These are phyloP conservation scores for Lasioglossum vierecki DNA, from an alignment of 2,888 invertebrate species.

Conservation along the genomic window DNA sequence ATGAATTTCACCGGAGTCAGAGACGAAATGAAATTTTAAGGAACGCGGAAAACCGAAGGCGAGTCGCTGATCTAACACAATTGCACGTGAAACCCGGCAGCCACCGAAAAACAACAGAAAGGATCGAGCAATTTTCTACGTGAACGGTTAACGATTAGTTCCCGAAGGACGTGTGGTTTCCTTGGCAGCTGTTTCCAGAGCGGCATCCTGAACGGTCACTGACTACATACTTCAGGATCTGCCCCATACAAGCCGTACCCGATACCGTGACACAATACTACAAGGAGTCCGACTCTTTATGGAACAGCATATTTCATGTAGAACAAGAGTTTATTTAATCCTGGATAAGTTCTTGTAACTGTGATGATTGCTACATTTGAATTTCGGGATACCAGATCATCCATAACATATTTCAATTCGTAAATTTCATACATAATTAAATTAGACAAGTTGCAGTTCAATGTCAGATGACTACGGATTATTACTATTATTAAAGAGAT, in stretches of 20 bases:
- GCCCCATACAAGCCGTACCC: background rate
- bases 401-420: background rate
- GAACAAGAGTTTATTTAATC: background rate
- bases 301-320: background rate
- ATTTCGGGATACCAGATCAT: background rate
- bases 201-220: slow-evolving; percentile 20
- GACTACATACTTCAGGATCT: slow-evolving; percentile 17
- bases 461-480: no score
- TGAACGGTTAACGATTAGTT: slow-evolving; percentile 60
- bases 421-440: background rate
- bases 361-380: background rate
- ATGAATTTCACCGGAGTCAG: background rate
- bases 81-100: slow-evolving; percentile 12
- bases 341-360: background rate
- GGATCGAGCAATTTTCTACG: slow-evolving; percentile 55
- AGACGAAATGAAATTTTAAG: slow-evolving; percentile 17
- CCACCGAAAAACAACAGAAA: slow-evolving; percentile 40
- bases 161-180: slow-evolving; percentile 38
- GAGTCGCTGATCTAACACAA: slow-evolving; percentile 22
- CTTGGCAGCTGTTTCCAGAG: slow-evolving; percentile 45
- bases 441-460: no score
- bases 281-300: background rate
- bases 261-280: background rate
- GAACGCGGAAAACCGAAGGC: slow-evolving; percentile 14
- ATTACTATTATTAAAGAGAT: no score